These are phyloP conservation scores for Euthynnus affinis DNA, from an alignment of 2,797 vertebrate genomes.

Conservation along the genomic window DNA sequence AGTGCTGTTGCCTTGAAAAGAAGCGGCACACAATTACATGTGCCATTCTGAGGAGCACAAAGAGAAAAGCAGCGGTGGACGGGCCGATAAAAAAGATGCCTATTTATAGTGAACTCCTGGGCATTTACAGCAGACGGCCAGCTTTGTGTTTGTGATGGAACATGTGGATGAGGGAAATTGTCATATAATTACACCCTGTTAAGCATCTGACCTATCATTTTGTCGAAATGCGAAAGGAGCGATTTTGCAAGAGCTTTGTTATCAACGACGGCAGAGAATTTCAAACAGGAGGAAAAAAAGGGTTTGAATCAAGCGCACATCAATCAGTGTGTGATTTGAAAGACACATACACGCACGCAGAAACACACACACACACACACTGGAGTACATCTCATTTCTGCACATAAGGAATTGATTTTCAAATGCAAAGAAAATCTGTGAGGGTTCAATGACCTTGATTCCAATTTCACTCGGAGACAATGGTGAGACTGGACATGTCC, in stretches of 20 bases:
- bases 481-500: conserved; percentile 8
- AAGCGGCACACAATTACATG: conserved; percentile 69
- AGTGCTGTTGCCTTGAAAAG: conserved; percentile 58
- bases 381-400: conserved; percentile 22
- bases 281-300: conserved; percentile 43
- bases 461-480: conserved; percentile 12
- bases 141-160: conserved; percentile 78
- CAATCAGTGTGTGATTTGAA: conserved; percentile 61
- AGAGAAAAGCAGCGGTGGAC: conserved; percentile 41
- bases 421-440: conserved; percentile 49
- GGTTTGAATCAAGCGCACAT: conserved; percentile 60
- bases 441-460: conserved; percentile 45
- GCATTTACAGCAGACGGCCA: conserved; percentile 46
- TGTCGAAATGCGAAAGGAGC: conserved; percentile 57
- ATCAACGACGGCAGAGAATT: conserved; percentile 55
- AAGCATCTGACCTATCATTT: conserved; percentile 77
- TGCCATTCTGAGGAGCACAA: conserved; percentile 62
- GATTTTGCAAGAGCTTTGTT: conserved; percentile 65
- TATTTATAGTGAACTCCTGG: conserved; percentile 73
- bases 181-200: conserved; percentile 79
- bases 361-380: conserved; percentile 8
- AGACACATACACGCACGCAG: conserved; percentile 26
- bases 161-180: conserved; percentile 71
- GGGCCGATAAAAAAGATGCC: conserved; percentile 49
- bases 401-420: conserved; percentile 49